Evolutionary conservation across 2,797 vertebrate genomes (phyloP).

Genomic region (Sternotherus odoratus): DNA sequence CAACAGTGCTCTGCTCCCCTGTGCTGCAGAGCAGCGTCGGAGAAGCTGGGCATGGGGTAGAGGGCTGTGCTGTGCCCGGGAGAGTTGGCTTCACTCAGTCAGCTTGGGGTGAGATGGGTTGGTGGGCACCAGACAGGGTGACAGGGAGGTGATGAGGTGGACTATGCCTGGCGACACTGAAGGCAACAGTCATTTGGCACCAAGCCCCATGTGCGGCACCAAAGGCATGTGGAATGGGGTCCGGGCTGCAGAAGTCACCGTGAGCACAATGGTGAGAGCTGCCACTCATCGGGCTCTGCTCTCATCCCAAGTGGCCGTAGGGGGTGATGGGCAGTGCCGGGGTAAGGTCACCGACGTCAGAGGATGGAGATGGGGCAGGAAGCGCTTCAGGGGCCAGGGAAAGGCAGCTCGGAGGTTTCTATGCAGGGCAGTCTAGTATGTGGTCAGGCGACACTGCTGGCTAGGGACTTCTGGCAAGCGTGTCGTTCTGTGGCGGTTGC

Average conservation of each 20-base stretch:
- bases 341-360: neutral
- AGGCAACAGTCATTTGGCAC: neutral
- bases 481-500: neutral
- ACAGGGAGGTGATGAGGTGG: neutral
- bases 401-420: neutral
- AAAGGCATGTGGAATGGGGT: neutral
- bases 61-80: no score
- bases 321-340: neutral
- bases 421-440: neutral
- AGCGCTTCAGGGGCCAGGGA: neutral
- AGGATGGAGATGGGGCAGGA: neutral
- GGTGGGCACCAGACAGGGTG: neutral
- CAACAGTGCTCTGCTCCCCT: neutral
- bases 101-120: neutral
- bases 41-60: neutral
- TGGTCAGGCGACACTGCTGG: neutral
- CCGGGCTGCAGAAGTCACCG: neutral
- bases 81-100: no score
- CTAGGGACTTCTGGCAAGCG: neutral
- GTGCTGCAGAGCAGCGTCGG: neutral
- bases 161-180: neutral
- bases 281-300: neutral
- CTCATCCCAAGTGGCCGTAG: neutral
- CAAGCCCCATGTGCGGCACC: no score
- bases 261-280: neutral